phyloP scores from a whole-genome alignment of 2,888 invertebrate species.

The Enoplolaimus lenunculus region DNA sequence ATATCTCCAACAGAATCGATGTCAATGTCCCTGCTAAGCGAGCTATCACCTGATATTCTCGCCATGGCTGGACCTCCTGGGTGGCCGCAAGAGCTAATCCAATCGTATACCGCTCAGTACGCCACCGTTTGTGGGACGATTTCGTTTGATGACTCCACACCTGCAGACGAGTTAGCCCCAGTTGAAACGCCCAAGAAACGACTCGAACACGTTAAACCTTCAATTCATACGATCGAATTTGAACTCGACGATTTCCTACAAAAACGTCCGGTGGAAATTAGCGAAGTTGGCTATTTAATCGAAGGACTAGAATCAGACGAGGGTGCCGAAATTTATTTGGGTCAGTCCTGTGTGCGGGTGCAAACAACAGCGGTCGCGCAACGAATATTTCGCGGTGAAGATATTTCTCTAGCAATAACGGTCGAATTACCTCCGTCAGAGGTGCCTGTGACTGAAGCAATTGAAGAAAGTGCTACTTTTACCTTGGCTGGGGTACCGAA shows the following conservation, averaged over 20 bases:
- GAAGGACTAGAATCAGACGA: not conserved
- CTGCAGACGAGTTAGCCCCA: not conserved
- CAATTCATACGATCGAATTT: not conserved
- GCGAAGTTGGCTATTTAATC: not conserved
- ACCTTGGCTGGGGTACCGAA: too few species aligned
- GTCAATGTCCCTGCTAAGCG: not conserved
- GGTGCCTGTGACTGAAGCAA: not conserved
- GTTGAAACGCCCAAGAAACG: not conserved
- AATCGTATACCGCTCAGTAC: not conserved
- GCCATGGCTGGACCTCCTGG: not conserved
- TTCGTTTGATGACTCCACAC: not conserved
- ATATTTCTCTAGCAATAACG: not conserved
- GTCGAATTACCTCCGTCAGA: not conserved
- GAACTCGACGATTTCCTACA: not conserved
- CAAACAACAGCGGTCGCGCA: not conserved
- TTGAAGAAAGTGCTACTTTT: not conserved
- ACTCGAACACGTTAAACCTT: not conserved
- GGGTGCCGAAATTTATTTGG: not conserved
- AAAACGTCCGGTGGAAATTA: not conserved
- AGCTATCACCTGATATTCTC: not conserved
- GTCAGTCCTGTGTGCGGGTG: not conserved
- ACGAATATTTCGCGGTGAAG: too few species aligned
- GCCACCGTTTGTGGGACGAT: not conserved
- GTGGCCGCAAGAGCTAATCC: not conserved
- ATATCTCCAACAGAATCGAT: not conserved